Evolutionary conservation across 2,113 vertebrate species (phyloP).

Genomic region (Aphyosemion australe): DNA sequence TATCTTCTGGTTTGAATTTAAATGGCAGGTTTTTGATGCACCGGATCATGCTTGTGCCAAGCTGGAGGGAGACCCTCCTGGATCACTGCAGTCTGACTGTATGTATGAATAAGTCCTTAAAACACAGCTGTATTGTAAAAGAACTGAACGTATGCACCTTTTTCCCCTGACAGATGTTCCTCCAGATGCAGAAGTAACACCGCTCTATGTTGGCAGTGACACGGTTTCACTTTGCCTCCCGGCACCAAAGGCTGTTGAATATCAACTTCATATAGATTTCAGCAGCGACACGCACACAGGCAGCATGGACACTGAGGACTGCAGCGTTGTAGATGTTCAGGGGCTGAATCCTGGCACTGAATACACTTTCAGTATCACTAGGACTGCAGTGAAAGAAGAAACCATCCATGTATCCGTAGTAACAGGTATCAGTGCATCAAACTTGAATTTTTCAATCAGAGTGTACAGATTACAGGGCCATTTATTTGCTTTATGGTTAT

Average conservation of each 20-base stretch:
- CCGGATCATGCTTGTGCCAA: accelerated
- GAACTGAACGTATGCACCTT: not conserved
- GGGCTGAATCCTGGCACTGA: slow-evolving; percentile 48
- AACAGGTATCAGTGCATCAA: slow-evolving; percentile 39
- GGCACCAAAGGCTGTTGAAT: not conserved
- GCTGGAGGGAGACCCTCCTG: not conserved
- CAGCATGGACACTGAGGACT: slow-evolving; percentile 1
- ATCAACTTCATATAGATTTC: not conserved
- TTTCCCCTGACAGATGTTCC: slow-evolving; percentile 30
- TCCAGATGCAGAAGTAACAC: slow-evolving; percentile 21
- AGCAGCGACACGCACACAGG: not conserved
- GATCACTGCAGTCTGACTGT: not conserved
- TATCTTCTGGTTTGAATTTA: not conserved
- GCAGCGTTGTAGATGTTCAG: slow-evolving; percentile 7
- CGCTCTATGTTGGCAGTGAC: slow-evolving; percentile 13
- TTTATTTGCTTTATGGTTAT: not conserved
- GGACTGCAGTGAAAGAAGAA: slow-evolving; percentile 21
- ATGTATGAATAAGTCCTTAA: not conserved
- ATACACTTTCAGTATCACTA: slow-evolving; percentile 41
- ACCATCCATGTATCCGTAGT: slow-evolving; percentile 7
- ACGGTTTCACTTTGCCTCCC: slow-evolving; percentile 39
- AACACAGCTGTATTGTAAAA: not conserved
- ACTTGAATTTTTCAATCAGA: too few species aligned
- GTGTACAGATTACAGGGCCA: not conserved
- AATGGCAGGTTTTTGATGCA: slow-evolving; percentile 3